These are phyloP conservation scores for Zygothrica quintamaculata DNA, from an alignment of 2,888 invertebrate species.

Conservation along the genomic window DNA sequence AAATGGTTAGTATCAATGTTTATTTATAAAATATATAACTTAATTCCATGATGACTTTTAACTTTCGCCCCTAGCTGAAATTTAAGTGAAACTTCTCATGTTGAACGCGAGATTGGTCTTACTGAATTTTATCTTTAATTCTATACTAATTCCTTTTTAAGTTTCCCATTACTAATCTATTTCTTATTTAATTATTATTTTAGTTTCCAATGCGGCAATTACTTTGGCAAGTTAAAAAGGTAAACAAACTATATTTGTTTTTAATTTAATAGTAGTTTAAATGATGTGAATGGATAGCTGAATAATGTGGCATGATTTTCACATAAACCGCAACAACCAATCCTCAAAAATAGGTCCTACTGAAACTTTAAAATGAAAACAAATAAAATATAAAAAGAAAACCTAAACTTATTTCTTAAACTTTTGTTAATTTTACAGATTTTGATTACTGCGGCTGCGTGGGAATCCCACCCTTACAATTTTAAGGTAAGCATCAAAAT, in stretches of 20 bases:
- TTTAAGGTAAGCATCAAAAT: too few species aligned
- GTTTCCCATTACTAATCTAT: too few species aligned
- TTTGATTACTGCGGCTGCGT: too few species aligned
- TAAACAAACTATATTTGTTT: neutral
- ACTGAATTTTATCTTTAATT: conserved; percentile 51
- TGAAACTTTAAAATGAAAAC: too few species aligned
- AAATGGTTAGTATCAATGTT: too few species aligned
- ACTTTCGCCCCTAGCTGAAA: conserved; percentile 80
- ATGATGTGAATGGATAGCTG: conserved; percentile 71
- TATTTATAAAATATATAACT: too few species aligned
- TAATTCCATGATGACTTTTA: conserved; percentile 53
- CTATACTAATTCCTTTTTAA: neutral
- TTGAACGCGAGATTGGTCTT: conserved; percentile 81
- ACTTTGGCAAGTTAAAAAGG: neutral
- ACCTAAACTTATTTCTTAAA: too few species aligned
- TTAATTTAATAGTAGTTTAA: neutral
- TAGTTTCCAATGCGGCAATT: neutral
- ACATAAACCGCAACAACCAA: conserved; percentile 70
- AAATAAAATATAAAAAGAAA: too few species aligned
- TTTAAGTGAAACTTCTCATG: conserved; percentile 70
- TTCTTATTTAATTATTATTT: conserved; percentile 1
- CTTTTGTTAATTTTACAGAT: too few species aligned
- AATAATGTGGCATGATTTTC: conserved; percentile 75
- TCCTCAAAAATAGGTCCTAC: conserved; percentile 70
- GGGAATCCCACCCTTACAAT: too few species aligned